These are phyloP conservation scores for Aleiodes testaceus DNA, from an alignment of 2,888 invertebrate species.

Conservation along the genomic window DNA sequence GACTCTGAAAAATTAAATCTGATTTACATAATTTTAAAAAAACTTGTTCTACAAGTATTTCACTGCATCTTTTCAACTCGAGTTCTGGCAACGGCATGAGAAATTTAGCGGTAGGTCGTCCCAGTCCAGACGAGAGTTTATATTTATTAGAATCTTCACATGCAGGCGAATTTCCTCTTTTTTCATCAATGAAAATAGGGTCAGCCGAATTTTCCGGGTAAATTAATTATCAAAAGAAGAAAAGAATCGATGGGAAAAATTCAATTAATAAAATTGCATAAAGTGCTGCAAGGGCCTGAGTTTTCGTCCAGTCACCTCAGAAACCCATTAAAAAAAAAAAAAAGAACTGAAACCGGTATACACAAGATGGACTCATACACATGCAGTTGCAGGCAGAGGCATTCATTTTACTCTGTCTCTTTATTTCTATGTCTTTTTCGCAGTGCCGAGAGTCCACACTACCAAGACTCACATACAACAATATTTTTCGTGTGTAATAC, in stretches of 20 bases:
- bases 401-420: conserved; percentile 21
- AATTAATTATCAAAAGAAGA: no score
- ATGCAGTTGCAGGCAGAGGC: background rate
- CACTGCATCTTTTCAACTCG: conserved; percentile 61
- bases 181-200: no score
- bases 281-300: background rate
- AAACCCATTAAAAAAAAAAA: no score
- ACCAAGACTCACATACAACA: conserved; percentile 4
- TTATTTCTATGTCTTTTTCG: conserved; percentile 8
- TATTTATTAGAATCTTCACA: background rate
- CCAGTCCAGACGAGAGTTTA: conserved; percentile 24
- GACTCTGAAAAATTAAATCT: no score
- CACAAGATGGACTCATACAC: conserved; percentile 14
- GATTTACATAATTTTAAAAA: conserved; percentile 51
- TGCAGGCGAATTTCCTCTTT: background rate
- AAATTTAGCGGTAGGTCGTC: conserved; percentile 5
- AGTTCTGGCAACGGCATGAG: conserved; percentile 45
- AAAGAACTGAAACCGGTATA: no score
- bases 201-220: no score
- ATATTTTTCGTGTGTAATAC: conserved; percentile 8
- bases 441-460: background rate
- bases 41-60: conserved; percentile 67
- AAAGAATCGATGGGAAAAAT: background rate
- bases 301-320: conserved; percentile 15
- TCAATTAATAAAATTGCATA: conserved; percentile 19